These are phyloP conservation scores for Diabrotica virgifera DNA, from an alignment of 1,140 invertebrate genomes.

Conservation along the genomic window DNA sequence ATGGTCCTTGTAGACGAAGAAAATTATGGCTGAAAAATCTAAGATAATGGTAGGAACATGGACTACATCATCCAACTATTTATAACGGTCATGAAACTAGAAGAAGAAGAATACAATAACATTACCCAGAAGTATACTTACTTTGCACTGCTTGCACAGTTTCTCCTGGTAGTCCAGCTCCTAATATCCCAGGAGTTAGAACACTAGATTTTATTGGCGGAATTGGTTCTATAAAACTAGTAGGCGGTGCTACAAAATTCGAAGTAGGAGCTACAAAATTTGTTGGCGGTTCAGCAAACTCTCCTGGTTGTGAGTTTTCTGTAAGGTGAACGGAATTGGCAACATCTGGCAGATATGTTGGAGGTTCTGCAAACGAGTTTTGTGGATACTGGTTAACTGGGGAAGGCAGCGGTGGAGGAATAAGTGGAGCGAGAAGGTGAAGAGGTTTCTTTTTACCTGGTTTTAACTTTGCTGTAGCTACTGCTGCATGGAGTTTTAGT, in stretches of 20 bases:
- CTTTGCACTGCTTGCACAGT: slow-evolving; percentile 11
- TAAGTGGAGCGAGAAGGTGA: not conserved
- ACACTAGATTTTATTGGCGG: not conserved
- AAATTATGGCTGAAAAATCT: no score
- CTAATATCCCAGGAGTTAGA: not conserved
- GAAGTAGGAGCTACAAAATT: not conserved
- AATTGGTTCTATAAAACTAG: not conserved
- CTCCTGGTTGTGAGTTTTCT: slow-evolving; percentile 2
- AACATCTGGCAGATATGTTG: not conserved
- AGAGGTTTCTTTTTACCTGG: not conserved
- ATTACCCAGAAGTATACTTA: not conserved
- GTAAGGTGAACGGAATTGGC: not conserved
- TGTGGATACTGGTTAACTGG: not conserved
- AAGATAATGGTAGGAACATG: no score
- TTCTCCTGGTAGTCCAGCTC: slow-evolving; percentile 5
- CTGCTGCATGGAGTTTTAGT: slow-evolving; percentile 39
- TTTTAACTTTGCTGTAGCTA: not conserved
- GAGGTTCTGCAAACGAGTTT: slow-evolving; percentile 3
- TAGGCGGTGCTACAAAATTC: not conserved
- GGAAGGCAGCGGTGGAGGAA: not conserved
- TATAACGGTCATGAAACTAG: no score
- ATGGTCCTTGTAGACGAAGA: no score
- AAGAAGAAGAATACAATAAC: no score
- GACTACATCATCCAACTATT: no score
- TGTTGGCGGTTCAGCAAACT: not conserved